Base-by-base conservation (phyloP, 2,888 invertebrate genomes). In the Bombylius discolor region DNA sequence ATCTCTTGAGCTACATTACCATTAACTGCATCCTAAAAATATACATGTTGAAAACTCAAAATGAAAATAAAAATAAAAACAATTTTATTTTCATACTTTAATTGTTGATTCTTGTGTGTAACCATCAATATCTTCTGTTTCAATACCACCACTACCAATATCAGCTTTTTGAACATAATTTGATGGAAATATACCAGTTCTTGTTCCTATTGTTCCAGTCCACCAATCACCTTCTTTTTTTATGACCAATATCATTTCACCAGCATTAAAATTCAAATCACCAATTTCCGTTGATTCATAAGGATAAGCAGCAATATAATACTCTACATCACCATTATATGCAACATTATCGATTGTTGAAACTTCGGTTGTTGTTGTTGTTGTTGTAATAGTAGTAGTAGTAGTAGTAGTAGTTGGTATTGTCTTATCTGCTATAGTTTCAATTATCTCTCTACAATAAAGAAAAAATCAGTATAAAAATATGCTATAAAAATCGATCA, bases 191-290 rank as follows among this genome's bases (percentile, higher is more conserved):
- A 98, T 94, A 55, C 99, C 99, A 11, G 81, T 82, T 60, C 85
- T 73, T 64, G 83, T 79, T 47, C 87, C 90, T 62, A 93, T 81
- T 61, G 84, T 82, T 36, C 98, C 98, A 5, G 96, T 96, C 98
- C 98, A 99, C 98, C 98, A 99, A 70, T 98, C 97, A 0, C 95
- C 97, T 59, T 97, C 95, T 60, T 89, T 84, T 60, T 92, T 85
- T 46, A 83, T 81, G 3, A 99, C 95, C 63, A 83, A 80, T 57
- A 99, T 87, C 64, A 87, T 77, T 72, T 97, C 97, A 0, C 95
- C 85, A 0, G 81, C 83, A 62, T 87, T 86, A 74, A 97, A 97
- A 58, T 79, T 84, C 58, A 99, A 78, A 77, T 99, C 99, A 0
- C 95, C 96, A 0, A 85, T 78, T 73, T 98, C 98, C 7, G 80